Base-by-base conservation (phyloP, 2,797 vertebrate species). In the Sebastolobus alascanus region DNA sequence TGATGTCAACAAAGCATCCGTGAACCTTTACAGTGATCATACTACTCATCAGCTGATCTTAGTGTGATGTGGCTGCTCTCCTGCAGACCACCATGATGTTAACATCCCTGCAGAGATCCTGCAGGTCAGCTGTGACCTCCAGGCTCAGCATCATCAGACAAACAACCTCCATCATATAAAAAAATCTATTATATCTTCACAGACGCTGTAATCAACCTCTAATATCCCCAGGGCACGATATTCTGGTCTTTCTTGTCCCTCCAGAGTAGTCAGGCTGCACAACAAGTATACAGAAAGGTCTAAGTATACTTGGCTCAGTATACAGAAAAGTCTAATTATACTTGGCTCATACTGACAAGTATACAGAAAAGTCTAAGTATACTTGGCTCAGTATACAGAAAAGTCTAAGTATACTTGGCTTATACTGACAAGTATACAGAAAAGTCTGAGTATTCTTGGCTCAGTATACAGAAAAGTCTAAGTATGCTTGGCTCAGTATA, bases 1-100 rank as follows among this genome's bases (percentile, higher is more conserved):
- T n/a, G 68, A 89, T 92, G 87, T 90, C 86, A 89, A 90, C 83
- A 92, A 90, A 91, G 82, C 89, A 79, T 80, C 65, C 63, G 58
- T 77, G 78, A n/a, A n/a, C 80, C 85, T 85, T 87, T 72, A 85
- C 75, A 69, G 66, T 77, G 77, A 65, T 73, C 63, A 63, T 77
- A 56, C 75, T 77, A 31, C 18, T 58, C 35, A 58, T 35, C n/a
- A 68, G 50, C 10, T 31, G 3, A 33, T 69, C 68, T 12, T 37
- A 40, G 60, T 22, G 22, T 37, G 64, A 14, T 3, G 52, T 55
- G 60, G 59, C 27, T 5, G 22, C n/a, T n/a, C 35, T 73, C 72
- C 20, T 38, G 33, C 54, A 35, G 56, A 46, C 29, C 3, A 31
- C 20, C 31, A 8, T 66, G 35, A 20, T 54, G 1, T 25, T 3